A percentile compares a stretch with the other conserved stretches of the same genome.
These are phyloP conservation scores for Rhinolophus ferrumequinum DNA, from an alignment of 2,113 vertebrate species.

Conservation along the genomic window DNA sequence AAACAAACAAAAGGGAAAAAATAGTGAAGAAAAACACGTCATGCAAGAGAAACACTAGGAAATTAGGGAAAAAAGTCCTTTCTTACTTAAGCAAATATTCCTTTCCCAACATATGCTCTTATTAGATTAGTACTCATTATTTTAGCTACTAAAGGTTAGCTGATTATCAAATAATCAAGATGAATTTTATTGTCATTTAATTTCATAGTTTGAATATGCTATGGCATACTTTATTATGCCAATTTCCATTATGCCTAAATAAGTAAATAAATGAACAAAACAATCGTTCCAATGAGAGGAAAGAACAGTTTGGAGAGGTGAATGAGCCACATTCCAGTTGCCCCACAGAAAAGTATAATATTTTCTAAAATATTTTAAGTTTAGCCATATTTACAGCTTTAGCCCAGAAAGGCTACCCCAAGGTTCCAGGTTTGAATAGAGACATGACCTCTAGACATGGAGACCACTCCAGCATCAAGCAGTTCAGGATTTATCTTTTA, in stretches of 20 bases:
- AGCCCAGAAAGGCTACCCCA: not conserved
- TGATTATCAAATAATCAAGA: not conserved
- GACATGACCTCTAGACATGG: not conserved
- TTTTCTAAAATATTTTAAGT: not conserved
- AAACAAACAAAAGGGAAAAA: not conserved
- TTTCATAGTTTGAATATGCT: not conserved
- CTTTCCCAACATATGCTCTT: not conserved
- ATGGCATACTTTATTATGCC: not conserved
- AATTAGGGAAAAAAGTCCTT: not conserved
- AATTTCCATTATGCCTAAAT: not conserved
- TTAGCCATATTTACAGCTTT: not conserved
- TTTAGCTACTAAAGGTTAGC: not conserved
- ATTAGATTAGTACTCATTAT: not conserved
- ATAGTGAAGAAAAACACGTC: not conserved
- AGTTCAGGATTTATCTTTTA: not conserved
- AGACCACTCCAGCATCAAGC: not conserved
- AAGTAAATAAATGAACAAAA: not conserved
- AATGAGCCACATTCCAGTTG: not conserved
- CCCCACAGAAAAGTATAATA: not conserved
- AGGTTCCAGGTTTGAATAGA: not conserved
- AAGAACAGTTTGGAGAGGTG: not conserved
- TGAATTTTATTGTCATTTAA: not conserved
- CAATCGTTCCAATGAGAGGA: not conserved
- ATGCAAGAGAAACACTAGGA: not conserved
- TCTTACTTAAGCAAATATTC: not conserved